Conservation (phyloP, 2,113 vertebrate genomes). For the Thunnus thynnus region DNA sequence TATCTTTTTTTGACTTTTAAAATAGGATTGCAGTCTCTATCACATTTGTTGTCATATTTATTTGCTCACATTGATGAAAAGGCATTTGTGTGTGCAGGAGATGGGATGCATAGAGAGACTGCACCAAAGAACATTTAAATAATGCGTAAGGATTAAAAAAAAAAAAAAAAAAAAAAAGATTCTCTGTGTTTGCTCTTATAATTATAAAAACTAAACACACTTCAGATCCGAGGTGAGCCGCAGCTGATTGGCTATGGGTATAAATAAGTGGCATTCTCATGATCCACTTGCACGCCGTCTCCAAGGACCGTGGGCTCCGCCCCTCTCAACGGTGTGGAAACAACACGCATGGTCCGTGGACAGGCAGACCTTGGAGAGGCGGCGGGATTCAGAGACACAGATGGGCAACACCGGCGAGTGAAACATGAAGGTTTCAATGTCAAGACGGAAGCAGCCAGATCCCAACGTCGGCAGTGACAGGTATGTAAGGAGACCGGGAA, state of each 20-base stretch:
- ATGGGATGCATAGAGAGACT: neutral
- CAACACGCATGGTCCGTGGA: slow-evolving; percentile 75
- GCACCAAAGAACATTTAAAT: neutral
- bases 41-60: neutral
- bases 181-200: neutral
- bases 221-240: neutral
- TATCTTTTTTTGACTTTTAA: neutral
- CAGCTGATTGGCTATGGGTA: slow-evolving; percentile 65
- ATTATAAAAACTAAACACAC: slow-evolving; percentile 11
- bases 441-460: neutral
- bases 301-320: slow-evolving; percentile 69
- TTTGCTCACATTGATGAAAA: neutral
- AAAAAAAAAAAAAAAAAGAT: neutral
- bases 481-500: slow-evolving; percentile 33
- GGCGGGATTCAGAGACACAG: slow-evolving; percentile 7
- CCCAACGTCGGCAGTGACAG: slow-evolving; percentile 22
- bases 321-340: slow-evolving; percentile 64
- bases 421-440: slow-evolving; percentile 31
- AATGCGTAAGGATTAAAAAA: neutral
- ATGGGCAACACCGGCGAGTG: neutral
- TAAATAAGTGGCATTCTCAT: slow-evolving; percentile 58
- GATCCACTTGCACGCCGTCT: slow-evolving; percentile 74
- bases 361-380: slow-evolving; percentile 59
- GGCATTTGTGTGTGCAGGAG: neutral
- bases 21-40: neutral